phyloP scores from a whole-genome alignment of 2,888 invertebrate genomes.

The Pandemis heparana region DNA sequence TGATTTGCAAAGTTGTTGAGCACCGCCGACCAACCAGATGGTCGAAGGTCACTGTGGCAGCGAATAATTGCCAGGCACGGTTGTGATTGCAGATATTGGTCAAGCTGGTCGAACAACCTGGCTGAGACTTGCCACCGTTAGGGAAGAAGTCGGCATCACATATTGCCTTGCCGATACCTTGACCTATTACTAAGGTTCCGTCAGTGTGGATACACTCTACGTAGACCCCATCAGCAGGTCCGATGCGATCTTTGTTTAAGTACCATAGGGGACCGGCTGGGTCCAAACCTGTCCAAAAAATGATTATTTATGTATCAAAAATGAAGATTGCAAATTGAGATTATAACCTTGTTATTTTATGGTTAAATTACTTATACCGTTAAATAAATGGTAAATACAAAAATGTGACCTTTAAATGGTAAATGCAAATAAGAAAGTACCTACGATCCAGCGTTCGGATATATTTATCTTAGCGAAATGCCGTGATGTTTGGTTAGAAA shows the following conservation, averaged over 20 bases:
- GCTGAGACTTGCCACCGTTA: slow-evolving; percentile 80
- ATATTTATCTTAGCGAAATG: too few relatives aligned
- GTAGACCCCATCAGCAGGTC: slow-evolving; percentile 51
- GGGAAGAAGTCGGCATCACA: slow-evolving; percentile 86
- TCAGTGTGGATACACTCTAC: slow-evolving; percentile 55
- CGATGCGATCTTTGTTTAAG: slow-evolving; percentile 40
- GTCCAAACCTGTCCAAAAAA: slow-evolving; percentile 45
- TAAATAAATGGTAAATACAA: too few relatives aligned
- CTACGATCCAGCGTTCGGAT: too few relatives aligned
- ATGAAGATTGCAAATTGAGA: neutral
- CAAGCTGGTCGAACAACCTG: slow-evolving; percentile 64
- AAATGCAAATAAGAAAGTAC: too few relatives aligned
- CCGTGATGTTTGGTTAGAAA: too few relatives aligned
- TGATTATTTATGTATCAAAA: too few relatives aligned
- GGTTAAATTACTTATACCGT: too few relatives aligned
- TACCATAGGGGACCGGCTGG: slow-evolving; percentile 75
- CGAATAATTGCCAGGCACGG: slow-evolving; percentile 69
- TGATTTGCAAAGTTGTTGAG: slow-evolving; percentile 56
- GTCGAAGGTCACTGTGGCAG: slow-evolving; percentile 62
- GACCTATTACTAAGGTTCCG: slow-evolving; percentile 46
- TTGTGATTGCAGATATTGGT: slow-evolving; percentile 65
- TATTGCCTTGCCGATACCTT: slow-evolving; percentile 48
- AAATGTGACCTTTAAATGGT: too few relatives aligned
- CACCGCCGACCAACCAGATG: slow-evolving; percentile 65
- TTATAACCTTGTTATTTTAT: neutral